phyloP scores from a whole-genome alignment of 2,113 vertebrate species.

The Danio rerio region GRCz12tu NC_133196.1:19458001-19458500 shows the following conservation, averaged over 20 bases:
- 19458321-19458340: slow-evolving; percentile 52
- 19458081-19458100: neutral
- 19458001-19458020: slow-evolving; percentile 1
- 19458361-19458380: slow-evolving; percentile 55
- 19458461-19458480: slow-evolving; percentile 35
- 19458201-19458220: slow-evolving; percentile 17
- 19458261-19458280: slow-evolving; percentile 28
- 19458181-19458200: neutral
- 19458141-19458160: slow-evolving; percentile 32
- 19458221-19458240: neutral
- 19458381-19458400: slow-evolving; percentile 63
- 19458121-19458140: slow-evolving; percentile 44
- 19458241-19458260: slow-evolving; percentile 3
- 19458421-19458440: slow-evolving; percentile 64
- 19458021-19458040: slow-evolving; percentile 5
- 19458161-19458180: slow-evolving; percentile 7
- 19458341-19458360: slow-evolving; percentile 7
- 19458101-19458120: slow-evolving; percentile 12
- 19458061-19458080: slow-evolving; percentile 11
- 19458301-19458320: slow-evolving; percentile 50
- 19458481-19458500: slow-evolving; percentile 63
- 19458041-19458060: slow-evolving; percentile 34
- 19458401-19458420: slow-evolving; percentile 70
- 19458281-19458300: slow-evolving; percentile 32
- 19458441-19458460: slow-evolving; percentile 30